These are phyloP conservation scores for Channallabes apus DNA, from an alignment of 2,797 vertebrate genomes.

Conservation along the genomic window DNA sequence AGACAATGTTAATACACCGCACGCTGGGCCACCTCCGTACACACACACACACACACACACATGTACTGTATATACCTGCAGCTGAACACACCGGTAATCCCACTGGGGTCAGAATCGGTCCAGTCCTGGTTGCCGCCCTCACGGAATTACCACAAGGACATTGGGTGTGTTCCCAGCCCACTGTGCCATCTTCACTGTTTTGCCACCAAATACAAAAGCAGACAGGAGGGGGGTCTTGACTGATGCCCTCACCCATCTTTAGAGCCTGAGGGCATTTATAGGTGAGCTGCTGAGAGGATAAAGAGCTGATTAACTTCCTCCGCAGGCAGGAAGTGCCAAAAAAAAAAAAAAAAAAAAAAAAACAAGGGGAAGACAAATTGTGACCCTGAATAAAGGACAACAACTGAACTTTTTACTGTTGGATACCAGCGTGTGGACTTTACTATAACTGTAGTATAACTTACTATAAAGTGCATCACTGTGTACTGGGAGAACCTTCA, in stretches of 20 bases:
- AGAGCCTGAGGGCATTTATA: constrained; percentile 71
- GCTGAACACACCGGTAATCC: constrained; percentile 41
- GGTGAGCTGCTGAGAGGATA: constrained; percentile 76
- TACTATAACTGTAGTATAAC: too few relatives aligned
- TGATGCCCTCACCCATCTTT: constrained; percentile 61
- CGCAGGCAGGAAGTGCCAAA: constrained; percentile 54
- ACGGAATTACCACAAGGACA: constrained; percentile 65
- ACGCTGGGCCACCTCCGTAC: constrained; percentile 36
- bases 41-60: constrained; percentile 47
- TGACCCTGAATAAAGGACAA: constrained; percentile 35
- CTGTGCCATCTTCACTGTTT: constrained; percentile 46
- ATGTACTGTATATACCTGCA: not conserved
- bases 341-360: constrained; percentile 3
- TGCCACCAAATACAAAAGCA: constrained; percentile 51
- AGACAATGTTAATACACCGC: constrained; percentile 29
- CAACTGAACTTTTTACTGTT: constrained; percentile 28
- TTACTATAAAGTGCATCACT: too few relatives aligned
- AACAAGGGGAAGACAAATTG: constrained; percentile 53
- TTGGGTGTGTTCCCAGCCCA: constrained; percentile 40
- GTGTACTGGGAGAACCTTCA: not conserved
- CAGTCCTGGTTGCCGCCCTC: constrained; percentile 50
- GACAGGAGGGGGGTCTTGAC: constrained; percentile 50
- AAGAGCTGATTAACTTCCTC: constrained; percentile 75
- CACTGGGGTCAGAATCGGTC: constrained; percentile 44
- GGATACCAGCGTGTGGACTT: not conserved